Evolutionary conservation across 1,140 invertebrate genomes (phyloP).

Genomic region (Scaptodrosophila lebanonensis): DNA sequence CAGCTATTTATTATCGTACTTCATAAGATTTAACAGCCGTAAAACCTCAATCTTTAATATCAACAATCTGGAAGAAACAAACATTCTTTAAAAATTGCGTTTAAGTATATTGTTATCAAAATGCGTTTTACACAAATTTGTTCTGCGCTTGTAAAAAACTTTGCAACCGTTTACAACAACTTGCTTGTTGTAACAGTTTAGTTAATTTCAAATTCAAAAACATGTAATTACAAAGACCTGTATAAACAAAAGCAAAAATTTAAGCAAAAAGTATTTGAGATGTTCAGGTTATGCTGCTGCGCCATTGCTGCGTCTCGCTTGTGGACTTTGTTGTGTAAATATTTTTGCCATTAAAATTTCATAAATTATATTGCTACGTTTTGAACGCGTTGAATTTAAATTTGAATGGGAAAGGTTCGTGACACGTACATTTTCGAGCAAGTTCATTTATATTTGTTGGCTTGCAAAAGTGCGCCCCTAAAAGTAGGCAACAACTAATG

Average conservation of each 20-base stretch:
- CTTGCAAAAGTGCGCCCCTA: background rate
- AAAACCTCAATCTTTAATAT: too few relatives aligned
- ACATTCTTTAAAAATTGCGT: too few relatives aligned
- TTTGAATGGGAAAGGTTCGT: background rate
- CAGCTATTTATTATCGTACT: too few relatives aligned
- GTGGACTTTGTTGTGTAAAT: conserved; percentile 35
- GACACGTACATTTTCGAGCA: conserved; percentile 42
- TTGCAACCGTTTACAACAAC: too few relatives aligned
- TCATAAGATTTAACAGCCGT: too few relatives aligned
- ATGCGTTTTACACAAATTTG: too few relatives aligned
- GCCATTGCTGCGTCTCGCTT: too few relatives aligned
- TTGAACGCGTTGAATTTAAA: background rate
- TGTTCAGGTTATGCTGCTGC: too few relatives aligned
- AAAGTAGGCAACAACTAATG: conserved; percentile 28
- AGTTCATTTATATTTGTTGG: conserved; percentile 12
- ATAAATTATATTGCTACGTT: conserved; percentile 35
- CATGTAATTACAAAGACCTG: conserved; percentile 22
- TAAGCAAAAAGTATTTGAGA: background rate
- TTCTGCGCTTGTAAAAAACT: too few relatives aligned
- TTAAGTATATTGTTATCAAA: too few relatives aligned
- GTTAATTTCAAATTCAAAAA: conserved; percentile 61
- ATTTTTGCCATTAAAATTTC: conserved; percentile 71
- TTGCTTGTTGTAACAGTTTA: conserved; percentile 27
- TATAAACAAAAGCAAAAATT: background rate
- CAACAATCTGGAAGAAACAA: too few relatives aligned